Base-by-base conservation (phyloP, 2,113 vertebrate genomes). In the Brachyistius frenatus region DNA sequence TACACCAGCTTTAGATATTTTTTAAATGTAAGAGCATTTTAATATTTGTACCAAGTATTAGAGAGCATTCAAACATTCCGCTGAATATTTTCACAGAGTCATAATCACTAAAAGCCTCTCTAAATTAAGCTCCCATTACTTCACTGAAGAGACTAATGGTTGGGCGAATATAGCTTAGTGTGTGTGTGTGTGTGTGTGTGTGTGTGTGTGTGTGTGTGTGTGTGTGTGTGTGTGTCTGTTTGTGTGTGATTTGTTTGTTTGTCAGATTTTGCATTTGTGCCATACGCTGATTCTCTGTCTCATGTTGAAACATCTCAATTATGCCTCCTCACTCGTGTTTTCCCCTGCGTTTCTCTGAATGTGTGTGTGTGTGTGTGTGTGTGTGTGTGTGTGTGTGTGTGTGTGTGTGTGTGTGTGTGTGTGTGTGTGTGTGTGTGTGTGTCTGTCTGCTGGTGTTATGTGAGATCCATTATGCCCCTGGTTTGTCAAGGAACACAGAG, bases 401-500 rank as follows among this genome's bases (percentile, higher is more conserved):
- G 16, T 6, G 16, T 23, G 5, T 66, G 47, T 33, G 30, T 54
- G 52, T 66, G 64, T 60, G 44, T 46, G 41, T 62, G 80, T 52
- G 46, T 57, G 49, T 65, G 16, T 58, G 73, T 67, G 74, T 74
- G 52, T 47, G 66, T 46, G 63, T 61, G 53, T 33, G 35, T 52
- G 66, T 32, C 61, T 65, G 39, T 54, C 55, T 2, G 52, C 50
- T 58, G 66, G 53, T 80, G 75, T 81, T 64, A 70, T 54, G 77
- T 41, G 35, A 79, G 72, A 81, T 90, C 82, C 66, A 88, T 86
- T 85, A 78, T 69, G 54, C 50, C 50, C 52, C 69, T 41, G 13
- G 65, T 84, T 81, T 82, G 75, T 80, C 55, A 77, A 66, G 80
- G 65, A 88, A 70, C 83, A 81, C 57, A 58, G 83, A 78, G 44